Evolutionary conservation across 1,140 invertebrate species (phyloP), one percentile per base, ranked within the genome.

Genomic region (Sinonovacula constricta): DNA sequence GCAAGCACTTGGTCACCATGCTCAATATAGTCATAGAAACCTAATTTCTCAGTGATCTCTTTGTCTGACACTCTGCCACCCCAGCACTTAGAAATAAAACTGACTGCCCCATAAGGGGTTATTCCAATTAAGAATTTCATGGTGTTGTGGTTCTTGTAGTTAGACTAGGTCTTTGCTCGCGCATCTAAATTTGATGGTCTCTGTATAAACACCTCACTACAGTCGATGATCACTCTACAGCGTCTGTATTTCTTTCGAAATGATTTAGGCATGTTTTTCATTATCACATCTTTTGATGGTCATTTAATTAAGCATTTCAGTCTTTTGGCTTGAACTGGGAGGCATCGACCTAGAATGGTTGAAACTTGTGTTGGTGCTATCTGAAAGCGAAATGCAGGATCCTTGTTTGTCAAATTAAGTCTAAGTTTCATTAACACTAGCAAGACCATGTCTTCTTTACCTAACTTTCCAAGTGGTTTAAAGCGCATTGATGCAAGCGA

Each of bases 51-150:
- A 33, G 69, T 74, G 12, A 79, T 65, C 24, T 67, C 26, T 65
- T 81, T 81, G 65, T 83, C 81, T 31, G 68, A 77, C 1, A 53
- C 68, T 26, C 67, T 26, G 1, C 83, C 81, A 10, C 77, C 79
- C 70, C 79, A 83, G 15, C 57, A 31, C 5, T 63, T 63, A 18
- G 70, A 62, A 2, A 74, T 0, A 30, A 74, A 62, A 60, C 57
- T 45, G 0, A 74, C 36, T 45, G 39, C 30, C 2, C 70, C 70
- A 51, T 63, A 63, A 31, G 45, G 68, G 36, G 70, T 74, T n/a
- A 74, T 51, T 3, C 56, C 70, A 33, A 62, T 51, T 22, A 74
- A 45, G 31, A 62, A 30, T 51, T 63, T 74, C 4, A 51, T 3
- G 14, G 57, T 74, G 24, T 74, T 62, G 22, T 63, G 28, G 30